Base-by-base conservation (phyloP, 1,140 invertebrate species). In the Procambarus virginalis region DNA sequence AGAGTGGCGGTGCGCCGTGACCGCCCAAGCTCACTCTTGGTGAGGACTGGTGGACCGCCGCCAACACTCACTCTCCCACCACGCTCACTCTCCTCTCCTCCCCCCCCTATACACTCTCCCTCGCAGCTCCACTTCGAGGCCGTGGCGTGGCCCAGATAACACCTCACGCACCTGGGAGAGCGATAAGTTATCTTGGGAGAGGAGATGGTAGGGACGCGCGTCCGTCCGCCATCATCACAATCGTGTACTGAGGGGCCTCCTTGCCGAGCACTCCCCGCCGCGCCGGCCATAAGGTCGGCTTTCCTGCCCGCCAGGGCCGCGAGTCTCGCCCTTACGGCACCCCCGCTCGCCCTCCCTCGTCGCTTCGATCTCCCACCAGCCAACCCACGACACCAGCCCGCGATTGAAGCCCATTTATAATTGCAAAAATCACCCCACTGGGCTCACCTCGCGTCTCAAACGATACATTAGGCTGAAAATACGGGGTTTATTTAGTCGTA, bases 211-310 rank as follows among this genome's bases (percentile, higher is more conserved):
- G 55, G 45, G 88, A 83, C 80, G 88, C 80, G 88, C 81, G 60
- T 78, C 88, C 88, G 51, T 77, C 88, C 88, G 88, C 88, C 88
- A 89, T 89, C 34, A 89, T 89, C 75, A 84, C 88, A 84, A 81
- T 89, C 79, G 88, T 84, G 81, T 83, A 89, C 88, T 89, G 86
- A 77, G 75, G 45, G 83, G 46, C 77, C 87, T 89, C 70, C 87
- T 89, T 89, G 87, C 87, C 87, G 80, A 89, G 87, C 70, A 78
- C 87, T 89, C 87, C 88, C 73, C 88, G 88, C 81, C 45, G 73
- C 5, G 55, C n/a, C n/a, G 22, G 4, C 60, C 73, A 20, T 84
- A 89, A 68, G 81, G 88, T 83, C 81, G 45, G 51, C 5, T 64
- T 20, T 78, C 88, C 70, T 45, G 3, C 3, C 10, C 46, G 20